Evolutionary conservation across 1,140 invertebrate species (phyloP).

Genomic region (Trinorchestia longiramus): DNA sequence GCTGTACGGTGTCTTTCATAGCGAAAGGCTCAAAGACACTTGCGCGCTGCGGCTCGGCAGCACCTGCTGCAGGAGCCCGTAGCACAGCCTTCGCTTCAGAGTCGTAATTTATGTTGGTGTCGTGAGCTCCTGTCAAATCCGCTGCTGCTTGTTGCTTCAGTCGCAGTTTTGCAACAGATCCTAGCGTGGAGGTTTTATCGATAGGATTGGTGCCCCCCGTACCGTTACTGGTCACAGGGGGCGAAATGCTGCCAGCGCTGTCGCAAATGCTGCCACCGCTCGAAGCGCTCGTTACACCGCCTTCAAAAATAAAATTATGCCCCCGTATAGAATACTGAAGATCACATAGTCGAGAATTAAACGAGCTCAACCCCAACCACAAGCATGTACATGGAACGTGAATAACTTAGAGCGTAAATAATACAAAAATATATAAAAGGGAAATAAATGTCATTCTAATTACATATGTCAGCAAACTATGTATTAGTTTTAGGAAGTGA

Average conservation of each 20-base stretch:
- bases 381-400: not conserved
- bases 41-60: slow-evolving; percentile 75
- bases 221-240: slow-evolving; percentile 2
- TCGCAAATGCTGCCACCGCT: slow-evolving; percentile 48
- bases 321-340: not conserved
- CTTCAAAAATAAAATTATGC: not conserved
- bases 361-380: not conserved
- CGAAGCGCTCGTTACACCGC: slow-evolving; percentile 30
- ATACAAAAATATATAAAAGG: no score
- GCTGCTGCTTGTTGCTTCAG: not conserved
- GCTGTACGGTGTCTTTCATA: slow-evolving; percentile 90
- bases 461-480: no score
- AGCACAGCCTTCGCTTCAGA: not conserved
- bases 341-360: not conserved
- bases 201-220: not conserved
- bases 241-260: slow-evolving; percentile 33
- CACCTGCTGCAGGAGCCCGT: slow-evolving; percentile 56
- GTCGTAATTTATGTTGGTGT: not conserved
- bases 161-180: not conserved
- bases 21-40: slow-evolving; percentile 89
- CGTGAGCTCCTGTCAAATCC: not conserved
- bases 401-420: not conserved
- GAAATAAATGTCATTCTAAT: no score
- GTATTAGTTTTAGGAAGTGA: no score
- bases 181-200: not conserved